Conservation (phyloP, 1,140 invertebrate species). For the Papilio dardanus region DNA sequence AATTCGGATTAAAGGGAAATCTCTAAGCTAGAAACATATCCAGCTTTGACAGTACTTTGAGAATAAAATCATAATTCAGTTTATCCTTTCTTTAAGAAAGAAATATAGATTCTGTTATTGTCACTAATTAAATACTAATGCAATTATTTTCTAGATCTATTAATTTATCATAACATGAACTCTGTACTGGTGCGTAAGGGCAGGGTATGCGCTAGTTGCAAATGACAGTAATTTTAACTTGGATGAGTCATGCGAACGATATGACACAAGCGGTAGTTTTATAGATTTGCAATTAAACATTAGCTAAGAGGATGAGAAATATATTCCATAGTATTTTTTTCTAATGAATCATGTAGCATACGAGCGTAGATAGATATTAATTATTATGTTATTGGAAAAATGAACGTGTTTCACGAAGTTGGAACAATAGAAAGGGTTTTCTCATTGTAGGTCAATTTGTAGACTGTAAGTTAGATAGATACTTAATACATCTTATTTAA, state of each 20-base stretch:
- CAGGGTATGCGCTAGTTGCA: constrained; percentile 26
- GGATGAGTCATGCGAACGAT: constrained; percentile 25
- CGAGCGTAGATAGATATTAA: constrained; percentile 6
- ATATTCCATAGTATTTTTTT: constrained; percentile 26
- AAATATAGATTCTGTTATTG: neutral
- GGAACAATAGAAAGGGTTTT: constrained; percentile 9
- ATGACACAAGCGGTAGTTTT: constrained; percentile 36
- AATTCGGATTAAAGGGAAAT: too few species aligned
- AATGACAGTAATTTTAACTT: constrained; percentile 40
- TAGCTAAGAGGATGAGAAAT: constrained; percentile 34
- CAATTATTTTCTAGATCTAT: constrained; percentile 8
- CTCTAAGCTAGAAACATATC: too few species aligned
- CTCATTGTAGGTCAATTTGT: neutral
- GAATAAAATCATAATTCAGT: too few species aligned
- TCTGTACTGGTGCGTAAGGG: constrained; percentile 45
- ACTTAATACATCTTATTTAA: too few species aligned
- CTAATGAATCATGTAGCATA: constrained; percentile 33
- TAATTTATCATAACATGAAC: constrained; percentile 41
- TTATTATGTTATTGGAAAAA: constrained; percentile 34
- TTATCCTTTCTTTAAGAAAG: too few species aligned
- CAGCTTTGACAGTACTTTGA: too few species aligned
- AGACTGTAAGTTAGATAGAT: too few species aligned
- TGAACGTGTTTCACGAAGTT: constrained; percentile 17
- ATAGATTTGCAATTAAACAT: constrained; percentile 37
- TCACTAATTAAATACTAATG: neutral